Conservation (phyloP, 1,140 invertebrate genomes). For the Sitophilus oryzae region DNA sequence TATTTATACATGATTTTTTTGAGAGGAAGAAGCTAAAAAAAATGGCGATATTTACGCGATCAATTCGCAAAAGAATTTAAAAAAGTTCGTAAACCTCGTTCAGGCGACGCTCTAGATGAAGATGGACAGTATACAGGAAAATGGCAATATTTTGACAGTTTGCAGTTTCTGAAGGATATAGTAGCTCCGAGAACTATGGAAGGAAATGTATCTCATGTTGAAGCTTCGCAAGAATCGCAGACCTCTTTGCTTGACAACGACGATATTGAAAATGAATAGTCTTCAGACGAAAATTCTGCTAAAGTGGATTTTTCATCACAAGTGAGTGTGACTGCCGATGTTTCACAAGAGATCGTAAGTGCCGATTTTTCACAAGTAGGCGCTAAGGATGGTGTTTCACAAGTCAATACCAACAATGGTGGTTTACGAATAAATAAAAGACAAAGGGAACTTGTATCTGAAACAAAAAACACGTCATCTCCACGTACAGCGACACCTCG, state of each 20-base stretch:
- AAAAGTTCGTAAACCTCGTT: slow-evolving; percentile 29
- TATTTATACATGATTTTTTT: too few species aligned
- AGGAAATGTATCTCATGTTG: too few species aligned
- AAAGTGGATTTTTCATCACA: background rate
- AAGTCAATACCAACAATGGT: too few species aligned
- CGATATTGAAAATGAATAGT: slow-evolving; percentile 6
- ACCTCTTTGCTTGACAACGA: background rate
- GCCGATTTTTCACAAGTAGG: background rate
- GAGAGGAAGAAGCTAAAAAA: slow-evolving; percentile 45
- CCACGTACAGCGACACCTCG: too few species aligned
- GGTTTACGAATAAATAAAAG: too few species aligned
- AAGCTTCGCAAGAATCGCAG: slow-evolving; percentile 9
- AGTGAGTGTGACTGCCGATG: background rate
- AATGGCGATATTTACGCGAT: too few species aligned
- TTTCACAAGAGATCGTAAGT: background rate
- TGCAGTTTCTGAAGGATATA: slow-evolving; percentile 14
- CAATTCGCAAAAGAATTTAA: slow-evolving; percentile 44
- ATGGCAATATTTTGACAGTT: slow-evolving; percentile 20
- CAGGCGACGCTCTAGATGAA: background rate
- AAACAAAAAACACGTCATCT: too few species aligned
- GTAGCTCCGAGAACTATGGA: slow-evolving; percentile 3
- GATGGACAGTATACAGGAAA: slow-evolving; percentile 1
- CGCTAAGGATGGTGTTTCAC: background rate
- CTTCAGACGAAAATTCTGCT: too few species aligned
- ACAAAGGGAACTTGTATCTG: too few species aligned